phyloP scores from a whole-genome alignment of 2,888 invertebrate genomes.

The Leucozona laternaria region DNA sequence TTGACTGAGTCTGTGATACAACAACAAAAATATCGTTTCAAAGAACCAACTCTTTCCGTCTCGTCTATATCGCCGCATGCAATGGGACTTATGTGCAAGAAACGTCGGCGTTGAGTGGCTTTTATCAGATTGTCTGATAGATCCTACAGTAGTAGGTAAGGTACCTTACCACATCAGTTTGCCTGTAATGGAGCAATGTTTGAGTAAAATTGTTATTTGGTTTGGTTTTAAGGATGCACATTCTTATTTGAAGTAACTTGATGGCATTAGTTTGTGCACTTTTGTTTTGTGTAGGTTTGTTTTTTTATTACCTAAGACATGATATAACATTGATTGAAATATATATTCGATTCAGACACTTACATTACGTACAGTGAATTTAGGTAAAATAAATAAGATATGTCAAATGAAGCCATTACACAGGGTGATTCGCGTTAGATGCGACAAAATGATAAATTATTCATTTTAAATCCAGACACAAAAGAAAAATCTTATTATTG shows the following conservation, averaged over 20 bases:
- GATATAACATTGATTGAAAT: constrained; percentile 9
- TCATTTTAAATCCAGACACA: too few relatives aligned
- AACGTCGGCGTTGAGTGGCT: constrained; percentile 38
- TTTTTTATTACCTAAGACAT: not conserved
- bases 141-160: not conserved
- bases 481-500: too few relatives aligned
- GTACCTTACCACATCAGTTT: constrained; percentile 15
- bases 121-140: constrained; percentile 46
- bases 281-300: constrained; percentile 5
- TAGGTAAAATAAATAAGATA: not conserved
- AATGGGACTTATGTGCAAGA: constrained; percentile 30
- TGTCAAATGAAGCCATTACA: not conserved
- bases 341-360: not conserved
- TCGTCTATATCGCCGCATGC: not conserved
- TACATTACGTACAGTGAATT: not conserved
- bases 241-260: constrained; percentile 26
- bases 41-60: not conserved
- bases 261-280: constrained; percentile 29
- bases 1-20: not conserved
- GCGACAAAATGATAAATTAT: too few relatives aligned
- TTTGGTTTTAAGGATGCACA: constrained; percentile 5
- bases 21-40: not conserved
- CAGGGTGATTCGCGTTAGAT: not conserved
- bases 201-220: constrained; percentile 31
- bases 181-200: constrained; percentile 55